A percentile compares a stretch with the other conserved stretches of the same genome.
Conservation (phyloP, 1,140 invertebrate genomes). For the Pseudoatta argentina region DNA sequence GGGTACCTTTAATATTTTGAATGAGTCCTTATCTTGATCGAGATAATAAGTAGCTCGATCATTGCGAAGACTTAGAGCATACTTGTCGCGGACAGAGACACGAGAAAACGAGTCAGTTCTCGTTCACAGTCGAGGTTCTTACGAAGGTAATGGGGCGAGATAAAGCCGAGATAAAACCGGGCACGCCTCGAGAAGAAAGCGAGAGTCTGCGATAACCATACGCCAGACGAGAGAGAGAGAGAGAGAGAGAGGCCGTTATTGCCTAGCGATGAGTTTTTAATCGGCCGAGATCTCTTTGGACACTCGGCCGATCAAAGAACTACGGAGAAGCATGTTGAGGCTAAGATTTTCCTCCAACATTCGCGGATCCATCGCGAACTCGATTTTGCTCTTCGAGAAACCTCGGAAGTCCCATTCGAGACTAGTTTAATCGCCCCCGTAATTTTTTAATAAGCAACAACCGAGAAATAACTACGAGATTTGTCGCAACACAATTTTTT, state of each 20-base stretch:
- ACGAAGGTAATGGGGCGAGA: slow-evolving; percentile 74
- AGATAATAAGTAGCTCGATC: slow-evolving; percentile 57
- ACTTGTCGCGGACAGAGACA: slow-evolving; percentile 50
- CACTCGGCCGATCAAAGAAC: slow-evolving; percentile 67
- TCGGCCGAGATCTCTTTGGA: slow-evolving; percentile 67
- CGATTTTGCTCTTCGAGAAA: background rate
- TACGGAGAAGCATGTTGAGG: slow-evolving; percentile 13
- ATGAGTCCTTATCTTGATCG: slow-evolving; percentile 53
- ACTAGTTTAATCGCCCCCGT: slow-evolving; percentile 48
- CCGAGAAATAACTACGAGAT: background rate
- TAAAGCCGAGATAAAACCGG: slow-evolving; percentile 70
- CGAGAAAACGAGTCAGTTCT: slow-evolving; percentile 64
- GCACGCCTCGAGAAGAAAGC: slow-evolving; percentile 67
- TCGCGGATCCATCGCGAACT: slow-evolving; percentile 22
- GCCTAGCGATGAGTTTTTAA: slow-evolving; percentile 72
- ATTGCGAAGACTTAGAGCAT: slow-evolving; percentile 9
- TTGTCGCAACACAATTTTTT: slow-evolving; percentile 2
- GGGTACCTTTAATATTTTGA: slow-evolving; percentile 35
- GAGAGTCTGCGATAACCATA: slow-evolving; percentile 69
- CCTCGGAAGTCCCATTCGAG: slow-evolving; percentile 4
- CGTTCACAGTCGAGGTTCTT: slow-evolving; percentile 62
- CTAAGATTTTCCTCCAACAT: slow-evolving; percentile 51
- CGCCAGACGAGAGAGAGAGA: background rate
- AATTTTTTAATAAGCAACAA: slow-evolving; percentile 51
- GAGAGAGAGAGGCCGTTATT: slow-evolving; percentile 60